Percentiles rank a stretch among this genome's conserved stretches.
These are phyloP conservation scores for Pardalotus punctatus DNA, from an alignment of 2,113 vertebrate genomes.

Conservation along the genomic window DNA sequence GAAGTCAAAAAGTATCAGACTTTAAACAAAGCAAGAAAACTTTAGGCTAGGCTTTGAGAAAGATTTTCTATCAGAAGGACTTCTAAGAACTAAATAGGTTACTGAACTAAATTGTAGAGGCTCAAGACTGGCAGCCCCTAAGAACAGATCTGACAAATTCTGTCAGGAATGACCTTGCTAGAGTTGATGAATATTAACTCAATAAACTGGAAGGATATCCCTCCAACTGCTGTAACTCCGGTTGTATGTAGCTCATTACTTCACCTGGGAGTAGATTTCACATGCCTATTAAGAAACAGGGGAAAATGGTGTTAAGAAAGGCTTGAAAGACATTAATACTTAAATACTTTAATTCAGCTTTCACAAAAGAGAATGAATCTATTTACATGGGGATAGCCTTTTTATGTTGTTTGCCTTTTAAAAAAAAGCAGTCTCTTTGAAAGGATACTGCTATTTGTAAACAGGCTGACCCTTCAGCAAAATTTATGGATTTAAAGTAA, in stretches of 20 bases:
- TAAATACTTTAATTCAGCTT: slow-evolving; percentile 5
- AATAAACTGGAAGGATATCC: not conserved
- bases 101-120: not conserved
- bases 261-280: slow-evolving; percentile 47
- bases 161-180: not conserved
- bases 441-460: not conserved
- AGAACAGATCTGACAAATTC: slow-evolving; percentile 11
- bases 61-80: not conserved
- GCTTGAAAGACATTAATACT: slow-evolving; percentile 28
- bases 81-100: not conserved
- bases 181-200: not conserved
- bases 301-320: slow-evolving; percentile 23
- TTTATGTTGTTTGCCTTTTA: not conserved
- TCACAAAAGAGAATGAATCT: slow-evolving; percentile 12
- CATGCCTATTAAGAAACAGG: slow-evolving; percentile 40
- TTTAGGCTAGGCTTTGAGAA: not conserved
- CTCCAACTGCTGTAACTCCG: not conserved
- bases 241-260: slow-evolving; percentile 1
- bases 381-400: not conserved
- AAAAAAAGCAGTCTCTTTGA: not conserved
- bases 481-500: not conserved
- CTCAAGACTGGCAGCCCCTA: not conserved
- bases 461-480: not conserved
- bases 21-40: not conserved
- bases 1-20: not conserved